Evolutionary conservation across 2,797 vertebrate genomes (phyloP).

Genomic region (Cuniculus paca): DNA sequence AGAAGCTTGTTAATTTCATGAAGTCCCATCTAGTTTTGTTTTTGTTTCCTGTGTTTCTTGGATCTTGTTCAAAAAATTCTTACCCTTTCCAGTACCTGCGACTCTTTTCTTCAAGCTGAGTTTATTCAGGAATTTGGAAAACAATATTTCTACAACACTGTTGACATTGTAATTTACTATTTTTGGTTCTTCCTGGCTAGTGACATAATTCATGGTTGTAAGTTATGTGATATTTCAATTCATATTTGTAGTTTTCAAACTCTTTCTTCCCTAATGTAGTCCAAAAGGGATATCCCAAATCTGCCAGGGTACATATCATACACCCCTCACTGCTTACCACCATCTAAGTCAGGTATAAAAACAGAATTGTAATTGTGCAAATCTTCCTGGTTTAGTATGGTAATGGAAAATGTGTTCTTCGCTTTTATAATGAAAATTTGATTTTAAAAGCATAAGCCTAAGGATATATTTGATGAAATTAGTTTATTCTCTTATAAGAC

Average conservation of each 20-base stretch:
- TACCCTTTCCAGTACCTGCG: neutral
- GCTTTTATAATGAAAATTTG: constrained; percentile 2
- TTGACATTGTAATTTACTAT: constrained; percentile 49
- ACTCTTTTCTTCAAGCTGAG: neutral
- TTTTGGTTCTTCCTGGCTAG: neutral
- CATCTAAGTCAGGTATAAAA: neutral
- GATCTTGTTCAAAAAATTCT: neutral
- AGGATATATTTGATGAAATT: neutral
- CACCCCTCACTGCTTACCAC: neutral
- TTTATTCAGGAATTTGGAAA: constrained; percentile 37
- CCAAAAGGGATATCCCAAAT: neutral
- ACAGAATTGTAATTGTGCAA: neutral
- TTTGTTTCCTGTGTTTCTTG: neutral
- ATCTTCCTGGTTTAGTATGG: neutral
- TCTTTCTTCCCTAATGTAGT: neutral
- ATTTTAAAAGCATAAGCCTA: constrained; percentile 28
- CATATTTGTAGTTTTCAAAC: neutral
- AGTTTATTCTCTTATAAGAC: constrained; percentile 19
- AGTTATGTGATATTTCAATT: constrained; percentile 7
- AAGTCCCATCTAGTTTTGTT: neutral
- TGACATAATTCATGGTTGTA: constrained; percentile 4
- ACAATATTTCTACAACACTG: neutral
- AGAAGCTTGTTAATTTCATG: neutral
- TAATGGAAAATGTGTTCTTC: neutral
- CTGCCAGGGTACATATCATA: neutral